phyloP scores from a whole-genome alignment of 2,797 vertebrate species.

The Sitta carolinensis region DNA sequence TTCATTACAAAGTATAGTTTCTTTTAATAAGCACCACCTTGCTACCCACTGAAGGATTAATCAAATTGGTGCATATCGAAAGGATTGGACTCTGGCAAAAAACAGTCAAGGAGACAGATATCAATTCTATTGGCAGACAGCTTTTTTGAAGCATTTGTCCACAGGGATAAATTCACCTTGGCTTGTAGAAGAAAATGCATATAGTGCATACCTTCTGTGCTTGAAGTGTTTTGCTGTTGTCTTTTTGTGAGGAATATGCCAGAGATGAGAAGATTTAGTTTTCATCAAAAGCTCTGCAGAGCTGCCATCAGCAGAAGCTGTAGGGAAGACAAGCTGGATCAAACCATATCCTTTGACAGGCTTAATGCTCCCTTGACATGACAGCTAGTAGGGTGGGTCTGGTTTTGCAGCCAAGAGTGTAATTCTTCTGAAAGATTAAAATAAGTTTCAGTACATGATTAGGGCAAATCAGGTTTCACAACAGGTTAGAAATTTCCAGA shows the following conservation, averaged over 20 bases:
- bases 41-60: conserved; percentile 21
- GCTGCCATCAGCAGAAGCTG: background rate
- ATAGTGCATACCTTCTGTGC: background rate
- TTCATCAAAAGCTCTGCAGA: background rate
- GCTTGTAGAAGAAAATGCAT: background rate
- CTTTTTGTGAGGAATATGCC: background rate
- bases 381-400: background rate
- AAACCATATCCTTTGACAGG: background rate
- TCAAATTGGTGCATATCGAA: background rate
- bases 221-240: background rate
- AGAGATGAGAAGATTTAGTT: background rate
- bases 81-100: conserved; percentile 20
- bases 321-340: background rate
- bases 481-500: background rate
- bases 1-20: conserved; percentile 32
- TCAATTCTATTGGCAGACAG: background rate
- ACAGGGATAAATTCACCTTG: background rate
- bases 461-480: conserved; percentile 2
- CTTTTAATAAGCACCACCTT: conserved; percentile 15
- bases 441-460: background rate
- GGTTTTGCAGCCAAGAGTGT: conserved; percentile 16
- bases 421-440: conserved; percentile 18
- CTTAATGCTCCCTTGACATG: background rate
- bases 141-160: background rate
- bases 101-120: background rate